A percentile compares a stretch with the other conserved stretches of the same genome.
These are phyloP conservation scores for Catostylus mosaicus DNA, from an alignment of 30 jellyfish, hydroid and myxozoan species.

Conservation along the genomic window DNA sequence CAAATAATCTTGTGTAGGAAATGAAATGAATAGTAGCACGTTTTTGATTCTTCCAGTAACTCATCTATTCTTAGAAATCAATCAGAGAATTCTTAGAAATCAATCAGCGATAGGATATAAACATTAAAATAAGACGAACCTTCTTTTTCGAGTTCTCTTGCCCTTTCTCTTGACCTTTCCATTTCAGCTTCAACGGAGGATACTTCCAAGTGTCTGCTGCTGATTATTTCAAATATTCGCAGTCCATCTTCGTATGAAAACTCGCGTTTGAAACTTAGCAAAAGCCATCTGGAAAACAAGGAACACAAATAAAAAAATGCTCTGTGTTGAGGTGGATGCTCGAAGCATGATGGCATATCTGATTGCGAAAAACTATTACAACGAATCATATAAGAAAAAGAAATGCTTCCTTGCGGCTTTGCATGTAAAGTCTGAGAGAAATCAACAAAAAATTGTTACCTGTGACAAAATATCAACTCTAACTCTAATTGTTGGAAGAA, in stretches of 20 bases:
- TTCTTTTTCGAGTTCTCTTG: conserved; percentile 80
- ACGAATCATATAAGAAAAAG: too few relatives aligned
- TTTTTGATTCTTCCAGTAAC: too few relatives aligned
- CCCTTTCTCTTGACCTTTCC: conserved; percentile 92
- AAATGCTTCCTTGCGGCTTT: too few relatives aligned
- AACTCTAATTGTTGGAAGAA: conserved; percentile 61
- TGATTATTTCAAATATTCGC: conserved; percentile 78
- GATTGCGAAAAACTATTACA: too few relatives aligned
- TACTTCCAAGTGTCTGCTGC: conserved; percentile 91
- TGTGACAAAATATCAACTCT: conserved; percentile 88
- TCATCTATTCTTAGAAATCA: too few relatives aligned
- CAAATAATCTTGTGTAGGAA: too few relatives aligned
- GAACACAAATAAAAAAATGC: neutral
- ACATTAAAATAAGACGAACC: conserved; percentile 20
- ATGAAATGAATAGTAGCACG: too few relatives aligned
- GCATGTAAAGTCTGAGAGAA: too few relatives aligned
- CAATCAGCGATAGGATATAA: neutral
- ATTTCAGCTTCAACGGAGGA: conserved; percentile 86
- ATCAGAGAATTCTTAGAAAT: too few relatives aligned
- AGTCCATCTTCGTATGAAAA: conserved; percentile 85
- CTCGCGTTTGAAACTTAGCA: conserved; percentile 86
- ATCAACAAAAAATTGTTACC: too few relatives aligned
- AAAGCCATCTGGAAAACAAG: conserved; percentile 68
- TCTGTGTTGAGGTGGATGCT: neutral
- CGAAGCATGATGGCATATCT: neutral